phyloP scores from a whole-genome alignment of 2,113 vertebrate genomes.

The Halichoerus grypus region DNA sequence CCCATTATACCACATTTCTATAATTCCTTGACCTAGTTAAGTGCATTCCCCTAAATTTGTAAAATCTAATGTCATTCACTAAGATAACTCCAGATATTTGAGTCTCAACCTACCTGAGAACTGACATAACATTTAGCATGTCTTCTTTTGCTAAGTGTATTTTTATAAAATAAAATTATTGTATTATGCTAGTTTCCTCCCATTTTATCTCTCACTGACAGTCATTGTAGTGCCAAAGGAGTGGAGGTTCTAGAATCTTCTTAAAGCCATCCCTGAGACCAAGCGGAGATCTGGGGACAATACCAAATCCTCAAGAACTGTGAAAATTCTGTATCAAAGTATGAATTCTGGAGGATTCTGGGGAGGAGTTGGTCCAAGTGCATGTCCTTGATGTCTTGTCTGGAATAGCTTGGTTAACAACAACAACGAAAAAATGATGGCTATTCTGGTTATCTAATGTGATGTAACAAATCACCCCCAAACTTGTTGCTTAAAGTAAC shows the following conservation, averaged over 20 bases:
- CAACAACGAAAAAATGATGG: background rate
- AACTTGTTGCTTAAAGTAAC: background rate
- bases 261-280: background rate
- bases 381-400: background rate
- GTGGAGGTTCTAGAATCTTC: conserved; percentile 52
- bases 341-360: background rate
- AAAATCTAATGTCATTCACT: conserved; percentile 32
- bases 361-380: background rate
- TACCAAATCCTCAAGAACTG: background rate
- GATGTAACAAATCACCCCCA: background rate
- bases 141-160: conserved; percentile 38
- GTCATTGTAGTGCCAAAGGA: conserved; percentile 16
- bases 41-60: background rate
- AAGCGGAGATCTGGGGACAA: background rate
- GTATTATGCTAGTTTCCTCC: conserved; percentile 25
- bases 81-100: conserved; percentile 61
- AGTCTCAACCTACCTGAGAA: conserved; percentile 22
- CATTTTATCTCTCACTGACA: conserved; percentile 19
- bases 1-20: background rate
- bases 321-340: background rate
- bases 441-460: background rate
- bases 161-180: conserved; percentile 62
- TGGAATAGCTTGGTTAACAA: background rate
- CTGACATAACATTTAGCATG: conserved; percentile 68
- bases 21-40: conserved; percentile 58